phyloP scores from a whole-genome alignment of 1,140 invertebrate genomes.

The Atta colombica region DNA sequence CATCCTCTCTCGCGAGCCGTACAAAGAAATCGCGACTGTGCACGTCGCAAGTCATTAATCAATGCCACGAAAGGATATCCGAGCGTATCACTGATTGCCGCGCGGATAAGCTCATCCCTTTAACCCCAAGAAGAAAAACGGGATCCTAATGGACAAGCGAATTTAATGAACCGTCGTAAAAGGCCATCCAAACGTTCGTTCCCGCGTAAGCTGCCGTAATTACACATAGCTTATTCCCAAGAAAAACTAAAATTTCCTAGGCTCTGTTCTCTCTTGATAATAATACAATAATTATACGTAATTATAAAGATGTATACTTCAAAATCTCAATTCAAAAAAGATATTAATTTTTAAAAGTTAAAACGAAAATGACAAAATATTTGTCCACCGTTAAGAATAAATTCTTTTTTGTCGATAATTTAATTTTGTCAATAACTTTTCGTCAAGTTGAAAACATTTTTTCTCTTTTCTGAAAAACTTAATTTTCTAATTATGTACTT shows the following conservation, averaged over 20 bases:
- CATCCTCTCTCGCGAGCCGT: constrained; percentile 34
- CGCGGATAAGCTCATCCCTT: constrained; percentile 60
- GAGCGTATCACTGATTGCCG: constrained; percentile 57
- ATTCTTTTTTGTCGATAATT: too few species aligned
- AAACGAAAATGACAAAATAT: too few species aligned
- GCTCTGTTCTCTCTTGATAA: background rate
- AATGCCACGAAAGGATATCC: constrained; percentile 66
- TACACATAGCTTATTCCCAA: background rate
- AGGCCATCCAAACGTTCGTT: background rate
- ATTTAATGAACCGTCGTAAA: constrained; percentile 42
- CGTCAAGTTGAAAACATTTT: too few species aligned
- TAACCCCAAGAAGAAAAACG: constrained; percentile 29
- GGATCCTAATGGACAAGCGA: constrained; percentile 36
- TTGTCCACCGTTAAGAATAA: too few species aligned
- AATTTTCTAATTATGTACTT: too few species aligned
- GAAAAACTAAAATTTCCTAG: background rate
- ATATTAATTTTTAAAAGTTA: too few species aligned
- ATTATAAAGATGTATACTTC: background rate
- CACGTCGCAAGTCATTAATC: constrained; percentile 72
- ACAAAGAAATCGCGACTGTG: constrained; percentile 60
- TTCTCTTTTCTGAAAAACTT: too few species aligned
- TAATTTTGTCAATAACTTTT: too few species aligned
- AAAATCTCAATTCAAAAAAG: background rate
- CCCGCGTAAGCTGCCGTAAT: constrained; percentile 14
- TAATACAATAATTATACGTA: constrained; percentile 11